These are phyloP conservation scores for Mola mola DNA, from an alignment of 2,113 vertebrate genomes.

Conservation along the genomic window DNA sequence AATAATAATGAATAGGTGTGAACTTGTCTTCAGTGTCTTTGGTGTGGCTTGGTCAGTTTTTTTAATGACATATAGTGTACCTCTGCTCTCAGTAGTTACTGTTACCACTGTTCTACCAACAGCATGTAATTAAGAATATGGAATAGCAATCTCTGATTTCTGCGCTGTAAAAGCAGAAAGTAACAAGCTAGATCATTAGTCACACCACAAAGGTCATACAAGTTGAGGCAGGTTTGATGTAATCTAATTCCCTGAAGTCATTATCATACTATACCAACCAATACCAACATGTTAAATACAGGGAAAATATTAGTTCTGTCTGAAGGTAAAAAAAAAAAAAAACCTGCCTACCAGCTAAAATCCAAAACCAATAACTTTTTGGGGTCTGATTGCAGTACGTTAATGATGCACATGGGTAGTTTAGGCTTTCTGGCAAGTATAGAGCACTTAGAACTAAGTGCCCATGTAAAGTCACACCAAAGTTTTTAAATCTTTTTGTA, in stretches of 20 bases:
- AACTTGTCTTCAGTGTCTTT: slow-evolving; percentile 40
- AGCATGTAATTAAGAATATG: slow-evolving; percentile 10
- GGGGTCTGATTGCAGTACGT: too few relatives aligned
- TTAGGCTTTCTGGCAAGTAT: too few relatives aligned
- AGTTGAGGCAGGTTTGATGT: slow-evolving; percentile 17
- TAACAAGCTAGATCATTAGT: background rate
- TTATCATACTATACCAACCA: too few relatives aligned
- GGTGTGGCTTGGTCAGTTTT: slow-evolving; percentile 1
- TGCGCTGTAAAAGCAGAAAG: slow-evolving; percentile 1
- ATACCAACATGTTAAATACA: too few relatives aligned
- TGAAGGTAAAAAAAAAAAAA: too few relatives aligned
- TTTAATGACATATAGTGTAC: background rate
- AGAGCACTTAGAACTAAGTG: too few relatives aligned
- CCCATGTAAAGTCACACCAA: too few relatives aligned
- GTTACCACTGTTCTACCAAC: background rate
- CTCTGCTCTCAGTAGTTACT: background rate
- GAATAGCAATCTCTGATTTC: background rate
- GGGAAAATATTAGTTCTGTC: too few relatives aligned
- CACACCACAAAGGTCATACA: slow-evolving; percentile 1
- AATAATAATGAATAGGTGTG: slow-evolving; percentile 62
- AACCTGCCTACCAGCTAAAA: background rate
- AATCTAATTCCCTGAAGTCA: slow-evolving; percentile 6
- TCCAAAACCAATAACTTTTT: background rate
- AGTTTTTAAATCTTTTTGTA: background rate
- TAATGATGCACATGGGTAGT: background rate